Base-by-base conservation (phyloP, 2,113 vertebrate genomes). In the Nothoprocta perdicaria region DNA sequence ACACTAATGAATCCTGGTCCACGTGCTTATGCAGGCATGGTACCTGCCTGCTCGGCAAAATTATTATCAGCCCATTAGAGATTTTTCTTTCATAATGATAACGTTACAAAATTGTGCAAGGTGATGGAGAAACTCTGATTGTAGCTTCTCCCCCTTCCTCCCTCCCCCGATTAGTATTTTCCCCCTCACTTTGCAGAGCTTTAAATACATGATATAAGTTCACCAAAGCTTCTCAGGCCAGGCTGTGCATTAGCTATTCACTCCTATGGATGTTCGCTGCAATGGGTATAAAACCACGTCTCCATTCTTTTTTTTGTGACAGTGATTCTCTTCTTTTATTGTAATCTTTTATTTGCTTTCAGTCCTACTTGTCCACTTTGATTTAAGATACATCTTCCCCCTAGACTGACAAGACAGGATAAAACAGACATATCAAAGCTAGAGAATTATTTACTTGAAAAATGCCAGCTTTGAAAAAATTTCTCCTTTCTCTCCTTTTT, bases 371-470 rank as follows among this genome's bases (percentile, higher is more conserved):
- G 92, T 92, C 90, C 77, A 88, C 80, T 96, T 96, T 91, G 81
- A 96, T 95, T 97, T 90, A 89, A 94, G 67, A 53, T 38, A 89
- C 62, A 79, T 84, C 78, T 88, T 93, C 77, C 63, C 79, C 89
- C 84, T 66, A 75, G 73, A 80, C 75, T 84, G 93, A 93, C 90
- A 81, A 92, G 78, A 65, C 89, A 93, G 86, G 92, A 82, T 14
- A 76, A 94, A 92, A 81, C 55, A 66, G 71, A 53, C n/a, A 67
- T 82, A 95, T 92, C 94, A 97, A 95, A 96, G 88, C 67, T 93
- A 57, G 85, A 78, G 88, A 94, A 92, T 95, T 95, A 96, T 94
- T 96, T 96, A 94, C 79, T 88, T 82, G 76, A 87, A 92, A 92
- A 94, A 95, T 41, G 66, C 40, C 43, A 53, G 73, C 88, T 96